Evolutionary conservation across 2,113 vertebrate genomes (phyloP).

Genomic region (Chloroceryle aenea): DNA sequence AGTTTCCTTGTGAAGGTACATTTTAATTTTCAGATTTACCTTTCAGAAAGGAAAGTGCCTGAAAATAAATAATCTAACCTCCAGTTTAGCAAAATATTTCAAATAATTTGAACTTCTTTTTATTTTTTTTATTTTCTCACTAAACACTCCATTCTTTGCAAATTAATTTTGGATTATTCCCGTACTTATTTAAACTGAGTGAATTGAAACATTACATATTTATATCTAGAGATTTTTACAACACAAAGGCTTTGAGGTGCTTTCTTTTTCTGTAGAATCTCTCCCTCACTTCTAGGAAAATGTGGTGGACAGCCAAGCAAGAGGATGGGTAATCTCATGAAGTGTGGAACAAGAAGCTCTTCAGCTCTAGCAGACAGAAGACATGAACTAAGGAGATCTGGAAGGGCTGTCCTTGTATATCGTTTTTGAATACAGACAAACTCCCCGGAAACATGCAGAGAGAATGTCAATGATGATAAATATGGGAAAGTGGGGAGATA

Average conservation of each 20-base stretch:
- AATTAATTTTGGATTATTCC: not conserved
- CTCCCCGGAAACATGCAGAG: not conserved
- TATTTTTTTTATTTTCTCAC: not conserved
- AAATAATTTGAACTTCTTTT: not conserved
- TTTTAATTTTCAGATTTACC: not conserved
- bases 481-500: not conserved
- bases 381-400: not conserved
- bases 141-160: not conserved
- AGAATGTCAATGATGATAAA: not conserved
- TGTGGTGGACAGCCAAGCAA: not conserved
- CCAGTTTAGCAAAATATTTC: not conserved
- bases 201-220: not conserved
- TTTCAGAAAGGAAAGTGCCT: not conserved
- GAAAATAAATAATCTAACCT: not conserved
- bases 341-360: not conserved
- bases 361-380: not conserved
- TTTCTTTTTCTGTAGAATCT: not conserved
- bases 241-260: not conserved
- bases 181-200: not conserved
- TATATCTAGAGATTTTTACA: not conserved
- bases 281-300: not conserved
- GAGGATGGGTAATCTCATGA: not conserved
- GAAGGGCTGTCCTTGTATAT: not conserved
- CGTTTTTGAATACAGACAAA: not conserved
- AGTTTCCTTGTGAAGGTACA: not conserved